phyloP scores from a whole-genome alignment of 2,888 invertebrate genomes.

The Aporophyla lueneburgensis region DNA sequence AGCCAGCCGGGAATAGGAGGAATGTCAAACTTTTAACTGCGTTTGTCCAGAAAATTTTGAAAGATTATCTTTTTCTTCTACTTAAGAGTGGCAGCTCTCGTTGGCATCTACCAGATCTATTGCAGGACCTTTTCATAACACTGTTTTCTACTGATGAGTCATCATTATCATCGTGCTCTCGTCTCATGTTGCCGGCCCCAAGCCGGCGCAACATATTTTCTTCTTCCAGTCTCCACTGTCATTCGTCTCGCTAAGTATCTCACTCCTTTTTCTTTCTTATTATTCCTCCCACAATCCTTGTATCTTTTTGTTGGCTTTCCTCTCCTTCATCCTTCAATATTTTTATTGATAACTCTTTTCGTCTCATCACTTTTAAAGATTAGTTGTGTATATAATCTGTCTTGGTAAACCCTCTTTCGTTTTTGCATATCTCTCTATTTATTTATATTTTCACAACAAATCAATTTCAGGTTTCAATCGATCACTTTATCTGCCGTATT shows the following conservation, averaged over 20 bases:
- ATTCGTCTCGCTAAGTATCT: background rate
- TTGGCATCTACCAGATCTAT: background rate
- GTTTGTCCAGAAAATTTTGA: conserved; percentile 12
- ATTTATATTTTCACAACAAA: conserved; percentile 13
- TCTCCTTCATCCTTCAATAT: background rate
- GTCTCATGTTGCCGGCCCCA: background rate
- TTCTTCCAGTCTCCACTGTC: background rate
- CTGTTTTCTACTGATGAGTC: no score
- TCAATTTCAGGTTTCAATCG: conserved; percentile 21
- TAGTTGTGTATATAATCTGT: background rate
- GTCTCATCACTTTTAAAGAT: background rate
- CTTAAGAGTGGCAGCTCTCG: background rate
- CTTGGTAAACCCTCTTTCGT: background rate
- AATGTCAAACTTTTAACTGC: conserved; percentile 27
- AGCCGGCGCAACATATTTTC: background rate
- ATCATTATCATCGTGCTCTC: background rate
- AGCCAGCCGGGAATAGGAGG: conserved; percentile 59
- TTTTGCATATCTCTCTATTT: background rate
- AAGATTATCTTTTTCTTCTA: background rate
- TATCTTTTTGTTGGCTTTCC: background rate
- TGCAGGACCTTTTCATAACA: background rate
- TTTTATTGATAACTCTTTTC: background rate
- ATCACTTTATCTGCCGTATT: conserved; percentile 42
- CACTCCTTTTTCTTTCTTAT: background rate
- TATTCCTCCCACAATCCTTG: background rate